Percentiles rank a stretch among this genome's conserved stretches.
These are phyloP conservation scores for Caenorhabditis sp. DNA, from an alignment of 2,888 invertebrate species.

Conservation along the genomic window DNA sequence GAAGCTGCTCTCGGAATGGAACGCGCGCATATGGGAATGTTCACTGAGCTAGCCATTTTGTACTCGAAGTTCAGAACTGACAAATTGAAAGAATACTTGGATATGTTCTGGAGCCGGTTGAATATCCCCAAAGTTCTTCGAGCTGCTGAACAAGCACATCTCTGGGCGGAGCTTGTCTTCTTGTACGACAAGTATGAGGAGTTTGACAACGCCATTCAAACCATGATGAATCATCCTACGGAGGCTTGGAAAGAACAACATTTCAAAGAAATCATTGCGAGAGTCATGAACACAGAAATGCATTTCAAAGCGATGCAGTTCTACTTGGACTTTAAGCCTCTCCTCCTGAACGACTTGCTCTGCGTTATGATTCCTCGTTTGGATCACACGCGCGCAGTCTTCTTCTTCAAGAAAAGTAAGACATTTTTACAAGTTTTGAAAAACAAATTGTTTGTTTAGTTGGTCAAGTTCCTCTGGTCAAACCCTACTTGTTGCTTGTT, in stretches of 20 bases:
- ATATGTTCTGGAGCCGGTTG: conserved; percentile 99
- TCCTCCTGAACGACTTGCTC: conserved; percentile 95
- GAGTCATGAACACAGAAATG: conserved; percentile 97
- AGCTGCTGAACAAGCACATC: conserved; percentile 98
- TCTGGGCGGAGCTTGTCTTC: conserved; percentile 99
- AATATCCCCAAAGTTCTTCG: conserved; percentile 99
- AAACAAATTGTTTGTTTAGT: too few species aligned
- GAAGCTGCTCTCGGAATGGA: conserved; percentile 88
- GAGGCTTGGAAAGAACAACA: conserved; percentile 99
- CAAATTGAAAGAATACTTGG: conserved; percentile 99
- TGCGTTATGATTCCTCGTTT: conserved; percentile 96
- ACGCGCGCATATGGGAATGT: conserved; percentile 99
- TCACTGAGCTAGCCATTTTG: conserved; percentile 98
- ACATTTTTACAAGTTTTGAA: too few species aligned
- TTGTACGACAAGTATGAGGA: conserved; percentile 99
- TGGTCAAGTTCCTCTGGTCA: conserved; percentile 95
- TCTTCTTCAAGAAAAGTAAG: conserved; percentile 86
- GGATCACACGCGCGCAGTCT: conserved; percentile 93
- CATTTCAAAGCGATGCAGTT: conserved; percentile 99
- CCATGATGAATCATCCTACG: conserved; percentile 99
- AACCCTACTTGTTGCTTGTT: conserved; percentile 97
- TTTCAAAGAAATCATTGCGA: conserved; percentile 91
- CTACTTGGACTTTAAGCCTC: conserved; percentile 97
- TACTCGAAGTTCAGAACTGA: conserved; percentile 99
- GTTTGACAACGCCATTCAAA: conserved; percentile 98